Evolutionary conservation across 2,888 invertebrate genomes (phyloP).

Genomic region (Cephonodes hylas): DNA sequence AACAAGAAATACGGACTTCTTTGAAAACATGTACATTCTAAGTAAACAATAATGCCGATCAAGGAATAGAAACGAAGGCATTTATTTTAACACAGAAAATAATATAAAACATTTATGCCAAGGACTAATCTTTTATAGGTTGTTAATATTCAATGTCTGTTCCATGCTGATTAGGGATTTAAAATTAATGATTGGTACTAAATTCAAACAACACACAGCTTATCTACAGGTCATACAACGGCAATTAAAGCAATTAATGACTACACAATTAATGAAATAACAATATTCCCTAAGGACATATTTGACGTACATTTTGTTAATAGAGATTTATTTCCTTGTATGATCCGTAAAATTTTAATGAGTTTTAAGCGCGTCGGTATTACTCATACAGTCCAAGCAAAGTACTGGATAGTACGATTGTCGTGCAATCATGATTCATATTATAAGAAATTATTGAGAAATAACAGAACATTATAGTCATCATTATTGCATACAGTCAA

Average conservation of each 20-base stretch:
- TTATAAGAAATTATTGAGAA: constrained; percentile 12
- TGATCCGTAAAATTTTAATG: not conserved
- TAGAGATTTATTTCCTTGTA: not conserved
- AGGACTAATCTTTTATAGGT: no score
- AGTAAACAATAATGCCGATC: no score
- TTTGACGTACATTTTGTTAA: not conserved
- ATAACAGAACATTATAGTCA: constrained; percentile 34
- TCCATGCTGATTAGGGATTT: no score
- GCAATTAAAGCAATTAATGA: not conserved
- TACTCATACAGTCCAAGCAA: not conserved
- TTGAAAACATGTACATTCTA: no score
- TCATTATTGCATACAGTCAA: no score
- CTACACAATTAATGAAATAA: not conserved
- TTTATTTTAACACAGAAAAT: no score
- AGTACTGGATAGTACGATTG: no score
- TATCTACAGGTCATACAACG: not conserved
- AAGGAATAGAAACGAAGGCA: no score
- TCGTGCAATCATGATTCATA: not conserved
- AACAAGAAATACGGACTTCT: no score
- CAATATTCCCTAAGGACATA: not conserved
- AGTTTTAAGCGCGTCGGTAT: not conserved
- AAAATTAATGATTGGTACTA: no score
- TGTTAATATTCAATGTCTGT: no score
- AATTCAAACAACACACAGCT: not conserved
- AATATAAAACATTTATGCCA: no score